These are phyloP conservation scores for Apostichopus californicus DNA, from an alignment of 35 echinoderm and acorn worm species.

Conservation along the genomic window DNA sequence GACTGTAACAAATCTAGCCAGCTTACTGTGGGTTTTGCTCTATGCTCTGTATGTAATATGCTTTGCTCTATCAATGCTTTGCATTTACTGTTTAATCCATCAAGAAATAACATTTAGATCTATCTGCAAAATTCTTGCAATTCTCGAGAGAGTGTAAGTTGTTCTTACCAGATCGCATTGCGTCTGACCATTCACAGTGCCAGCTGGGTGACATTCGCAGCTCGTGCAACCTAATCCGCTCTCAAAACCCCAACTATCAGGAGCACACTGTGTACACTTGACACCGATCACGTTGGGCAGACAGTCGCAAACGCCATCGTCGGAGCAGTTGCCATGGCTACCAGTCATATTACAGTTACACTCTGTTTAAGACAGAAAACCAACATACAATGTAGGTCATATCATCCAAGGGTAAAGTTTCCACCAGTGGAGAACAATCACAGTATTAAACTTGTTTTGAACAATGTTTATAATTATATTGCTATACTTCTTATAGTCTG, in stretches of 20 bases:
- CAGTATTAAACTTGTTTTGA: too few relatives aligned
- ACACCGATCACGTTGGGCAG: constrained; percentile 83
- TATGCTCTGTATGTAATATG: too few relatives aligned
- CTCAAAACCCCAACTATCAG: constrained; percentile 76
- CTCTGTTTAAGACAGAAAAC: constrained; percentile 38
- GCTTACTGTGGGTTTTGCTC: too few relatives aligned
- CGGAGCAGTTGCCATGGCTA: constrained; percentile 89
- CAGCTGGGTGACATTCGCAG: constrained; percentile 88
- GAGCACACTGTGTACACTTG: constrained; percentile 76
- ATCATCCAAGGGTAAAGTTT: too few relatives aligned
- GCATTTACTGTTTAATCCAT: neutral
- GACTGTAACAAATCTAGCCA: too few relatives aligned
- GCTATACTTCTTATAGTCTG: too few relatives aligned
- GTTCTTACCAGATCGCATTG: constrained; percentile 85
- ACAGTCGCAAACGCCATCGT: constrained; percentile 73
- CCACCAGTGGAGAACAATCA: too few relatives aligned
- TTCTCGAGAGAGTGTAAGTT: neutral
- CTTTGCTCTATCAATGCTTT: too few relatives aligned
- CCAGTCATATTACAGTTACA: constrained; percentile 82
- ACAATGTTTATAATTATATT: too few relatives aligned
- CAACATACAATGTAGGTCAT: too few relatives aligned
- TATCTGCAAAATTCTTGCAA: neutral
- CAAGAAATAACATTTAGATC: neutral
- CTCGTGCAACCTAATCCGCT: constrained; percentile 71
- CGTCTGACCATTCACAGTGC: constrained; percentile 58